Evolutionary conservation across 1,140 invertebrate genomes (phyloP).

Genomic region (Hypsibius dujardini): DNA sequence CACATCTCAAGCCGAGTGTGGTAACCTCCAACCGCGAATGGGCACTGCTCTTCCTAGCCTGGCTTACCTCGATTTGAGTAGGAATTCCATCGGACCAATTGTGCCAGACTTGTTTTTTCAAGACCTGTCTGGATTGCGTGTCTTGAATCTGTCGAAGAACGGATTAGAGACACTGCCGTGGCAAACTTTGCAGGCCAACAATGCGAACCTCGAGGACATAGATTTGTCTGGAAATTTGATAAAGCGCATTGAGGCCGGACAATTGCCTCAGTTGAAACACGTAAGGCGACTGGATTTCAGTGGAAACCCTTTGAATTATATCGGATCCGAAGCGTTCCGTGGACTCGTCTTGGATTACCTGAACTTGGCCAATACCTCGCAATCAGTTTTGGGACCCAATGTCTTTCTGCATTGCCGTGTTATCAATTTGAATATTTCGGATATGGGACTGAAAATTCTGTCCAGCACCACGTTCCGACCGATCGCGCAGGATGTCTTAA

Average conservation of each 20-base stretch:
- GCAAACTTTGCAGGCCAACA: background rate
- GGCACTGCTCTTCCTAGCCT: background rate
- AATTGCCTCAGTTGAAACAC: background rate
- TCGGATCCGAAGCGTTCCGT: background rate
- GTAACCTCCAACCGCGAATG: background rate
- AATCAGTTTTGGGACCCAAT: background rate
- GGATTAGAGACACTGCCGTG: background rate
- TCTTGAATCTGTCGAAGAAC: background rate
- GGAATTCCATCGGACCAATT: background rate
- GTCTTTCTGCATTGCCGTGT: background rate
- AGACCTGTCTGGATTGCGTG: background rate
- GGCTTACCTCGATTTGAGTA: background rate
- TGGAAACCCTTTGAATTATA: background rate
- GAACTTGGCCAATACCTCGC: background rate
- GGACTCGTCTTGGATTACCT: background rate
- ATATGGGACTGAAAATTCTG: background rate
- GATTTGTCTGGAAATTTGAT: slow-evolving; percentile 6
- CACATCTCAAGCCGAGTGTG: background rate
- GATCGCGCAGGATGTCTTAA: background rate
- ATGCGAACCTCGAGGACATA: background rate
- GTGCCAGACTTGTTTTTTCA: background rate
- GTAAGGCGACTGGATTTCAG: background rate
- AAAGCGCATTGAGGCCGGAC: background rate
- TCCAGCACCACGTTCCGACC: background rate
- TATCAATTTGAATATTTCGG: background rate